Conservation (phyloP, 1,140 invertebrate species). For the Drosophila repletoides region DNA sequence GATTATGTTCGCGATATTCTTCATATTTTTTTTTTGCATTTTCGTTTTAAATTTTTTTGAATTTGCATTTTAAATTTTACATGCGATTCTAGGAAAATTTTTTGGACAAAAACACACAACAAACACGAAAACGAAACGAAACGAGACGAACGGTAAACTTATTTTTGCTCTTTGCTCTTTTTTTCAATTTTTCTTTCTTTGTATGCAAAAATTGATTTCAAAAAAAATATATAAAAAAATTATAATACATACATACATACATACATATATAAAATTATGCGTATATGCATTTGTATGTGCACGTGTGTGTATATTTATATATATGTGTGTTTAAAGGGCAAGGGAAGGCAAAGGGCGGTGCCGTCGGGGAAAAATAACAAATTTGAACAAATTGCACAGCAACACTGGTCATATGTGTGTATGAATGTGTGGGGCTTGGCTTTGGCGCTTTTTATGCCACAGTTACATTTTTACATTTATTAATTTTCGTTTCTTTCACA, state of each 20-base stretch:
- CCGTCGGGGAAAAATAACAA: not conserved
- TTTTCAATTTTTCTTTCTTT: conserved; percentile 22
- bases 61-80: conserved; percentile 8
- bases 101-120: conserved; percentile 6
- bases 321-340: not conserved
- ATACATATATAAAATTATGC: not conserved
- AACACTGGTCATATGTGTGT: not conserved
- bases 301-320: not conserved
- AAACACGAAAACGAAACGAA: conserved; percentile 16
- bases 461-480: conserved; percentile 12
- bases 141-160: not conserved
- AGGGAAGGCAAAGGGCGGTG: conserved; percentile 22
- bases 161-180: not conserved
- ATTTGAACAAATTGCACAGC: conserved; percentile 26
- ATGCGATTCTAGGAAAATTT: conserved; percentile 11
- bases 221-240: conserved; percentile 12
- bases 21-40: conserved; percentile 1
- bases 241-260: conserved; percentile 1
- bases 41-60: no score
- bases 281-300: not conserved
- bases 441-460: conserved; percentile 32
- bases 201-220: not conserved
- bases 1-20: not conserved
- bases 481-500: conserved; percentile 4
- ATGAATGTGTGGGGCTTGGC: conserved; percentile 17